Base-by-base conservation (phyloP, 2,888 invertebrate genomes). In the Drosophila suboccidentalis region DNA sequence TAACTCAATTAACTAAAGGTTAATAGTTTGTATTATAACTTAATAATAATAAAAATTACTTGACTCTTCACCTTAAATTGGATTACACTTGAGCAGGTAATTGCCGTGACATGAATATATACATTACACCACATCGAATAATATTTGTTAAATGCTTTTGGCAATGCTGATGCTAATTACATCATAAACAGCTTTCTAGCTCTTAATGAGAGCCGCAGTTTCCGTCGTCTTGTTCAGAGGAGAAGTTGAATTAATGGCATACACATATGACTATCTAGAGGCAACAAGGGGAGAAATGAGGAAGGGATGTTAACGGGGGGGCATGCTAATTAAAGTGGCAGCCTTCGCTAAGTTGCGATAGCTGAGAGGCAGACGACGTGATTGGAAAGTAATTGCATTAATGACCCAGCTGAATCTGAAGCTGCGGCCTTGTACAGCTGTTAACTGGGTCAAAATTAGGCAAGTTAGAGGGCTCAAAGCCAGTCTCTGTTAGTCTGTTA, bases 301-400 rank as follows among this genome's bases (percentile, higher is more conserved):
- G 4, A 5, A 11, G 2, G 11, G 36, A 5, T 39, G 3, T 15
- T n/a, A 39, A 3, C 13, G 9, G 19, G 10, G 17, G n/a, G 4
- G 49, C 17, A 59, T 51, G 66, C 57, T 75, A 75, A 78, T 79
- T 67, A 75, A 64, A 47, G 71, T 62, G 76, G 47, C 61, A 71
- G 50, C 70, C 44, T 61, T 46, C 46, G 59, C 44, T 50, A 39
- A 71, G 75, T 46, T 69, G 54, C 53, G 61, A 44, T 66, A 41
- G 78, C 66, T 73, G 19, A 57, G 66, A 62, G 72, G 67, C 63
- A 59, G 53, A 53, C 36, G 66, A 72, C 57, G 69, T 75, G 86
- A 84, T 86, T 84, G 77, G 75, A 69, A 78, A 71, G 69, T 88
- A 86, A 88, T 84, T 88, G 69, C 83, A 75, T 78, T 80, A 71